Evolutionary conservation across 92 coral and sea anemone species (phyloP).

Genomic region (Paragorgia papillata): DNA sequence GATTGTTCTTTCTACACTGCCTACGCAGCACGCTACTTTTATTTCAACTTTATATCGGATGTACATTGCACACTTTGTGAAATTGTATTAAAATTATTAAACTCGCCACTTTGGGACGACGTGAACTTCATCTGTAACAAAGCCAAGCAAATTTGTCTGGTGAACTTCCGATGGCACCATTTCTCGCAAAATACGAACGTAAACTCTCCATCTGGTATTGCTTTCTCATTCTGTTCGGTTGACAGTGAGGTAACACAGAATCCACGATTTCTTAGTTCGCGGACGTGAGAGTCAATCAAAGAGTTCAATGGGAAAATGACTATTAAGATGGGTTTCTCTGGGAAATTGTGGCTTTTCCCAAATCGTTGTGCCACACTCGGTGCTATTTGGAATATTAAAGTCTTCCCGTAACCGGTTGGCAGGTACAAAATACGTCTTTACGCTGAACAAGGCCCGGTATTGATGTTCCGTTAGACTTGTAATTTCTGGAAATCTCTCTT

Average conservation of each 20-base stretch:
- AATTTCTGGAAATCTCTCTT: slow-evolving; percentile 5
- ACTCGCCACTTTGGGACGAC: slow-evolving; percentile 28
- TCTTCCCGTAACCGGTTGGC: slow-evolving; percentile 24
- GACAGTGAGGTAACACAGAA: neutral
- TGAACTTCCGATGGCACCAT: neutral
- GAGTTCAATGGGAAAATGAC: slow-evolving; percentile 24
- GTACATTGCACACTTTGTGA: too few species aligned
- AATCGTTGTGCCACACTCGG: too few species aligned
- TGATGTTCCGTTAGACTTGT: neutral
- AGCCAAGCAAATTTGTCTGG: slow-evolving; percentile 1
- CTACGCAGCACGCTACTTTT: too few species aligned
- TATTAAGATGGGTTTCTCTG: neutral
- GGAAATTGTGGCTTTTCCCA: neutral
- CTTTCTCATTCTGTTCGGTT: neutral
- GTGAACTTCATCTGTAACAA: slow-evolving; percentile 21
- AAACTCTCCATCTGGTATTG: neutral
- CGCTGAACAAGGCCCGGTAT: neutral
- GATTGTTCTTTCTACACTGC: too few species aligned
- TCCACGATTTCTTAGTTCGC: neutral
- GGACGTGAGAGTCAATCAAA: slow-evolving; percentile 23
- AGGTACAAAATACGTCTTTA: neutral
- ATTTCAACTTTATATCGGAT: too few species aligned
- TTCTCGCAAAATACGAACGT: slow-evolving; percentile 7
- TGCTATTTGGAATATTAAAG: slow-evolving; percentile 2
- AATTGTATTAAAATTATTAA: too few species aligned